Conservation (phyloP, 2,888 invertebrate genomes). For the Athalia circularis region DNA sequence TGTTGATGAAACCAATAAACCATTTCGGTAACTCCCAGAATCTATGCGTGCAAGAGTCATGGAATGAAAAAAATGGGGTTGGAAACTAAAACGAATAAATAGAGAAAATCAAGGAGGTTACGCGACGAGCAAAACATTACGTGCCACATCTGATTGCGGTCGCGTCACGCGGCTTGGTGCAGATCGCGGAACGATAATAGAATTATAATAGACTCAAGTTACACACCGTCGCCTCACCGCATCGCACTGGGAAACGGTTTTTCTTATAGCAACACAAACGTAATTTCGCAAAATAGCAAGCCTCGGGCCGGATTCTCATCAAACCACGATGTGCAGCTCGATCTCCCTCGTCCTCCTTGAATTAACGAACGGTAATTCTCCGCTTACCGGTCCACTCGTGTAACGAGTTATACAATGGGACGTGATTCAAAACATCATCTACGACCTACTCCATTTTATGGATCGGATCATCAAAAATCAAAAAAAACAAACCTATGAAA, state of each 20-base stretch:
- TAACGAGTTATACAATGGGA: constrained; percentile 7
- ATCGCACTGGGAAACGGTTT: not conserved
- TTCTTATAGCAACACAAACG: not conserved
- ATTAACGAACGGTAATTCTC: constrained; percentile 6
- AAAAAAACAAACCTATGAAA: not conserved
- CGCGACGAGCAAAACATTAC: constrained; percentile 21
- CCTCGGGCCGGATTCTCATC: not conserved
- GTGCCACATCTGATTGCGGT: constrained; percentile 38
- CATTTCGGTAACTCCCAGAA: not conserved
- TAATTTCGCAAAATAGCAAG: constrained; percentile 27
- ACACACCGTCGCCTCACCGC: constrained; percentile 6
- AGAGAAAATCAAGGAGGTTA: not conserved
- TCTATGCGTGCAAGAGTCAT: not conserved
- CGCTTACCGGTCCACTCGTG: not conserved
- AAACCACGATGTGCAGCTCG: not conserved
- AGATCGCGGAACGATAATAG: constrained; percentile 34
- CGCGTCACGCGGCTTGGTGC: constrained; percentile 21
- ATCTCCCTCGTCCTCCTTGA: constrained; percentile 19
- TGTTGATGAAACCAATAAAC: not conserved
- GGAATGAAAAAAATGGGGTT: not conserved
- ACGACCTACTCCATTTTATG: too few species aligned
- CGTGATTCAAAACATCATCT: not conserved
- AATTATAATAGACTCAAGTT: constrained; percentile 40
- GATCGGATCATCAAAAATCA: too few species aligned
- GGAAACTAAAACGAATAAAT: not conserved